Evolutionary conservation across 2,888 invertebrate genomes (phyloP), one percentile per base, ranked within the genome.

Genomic region (Isoperla grammatica): DNA sequence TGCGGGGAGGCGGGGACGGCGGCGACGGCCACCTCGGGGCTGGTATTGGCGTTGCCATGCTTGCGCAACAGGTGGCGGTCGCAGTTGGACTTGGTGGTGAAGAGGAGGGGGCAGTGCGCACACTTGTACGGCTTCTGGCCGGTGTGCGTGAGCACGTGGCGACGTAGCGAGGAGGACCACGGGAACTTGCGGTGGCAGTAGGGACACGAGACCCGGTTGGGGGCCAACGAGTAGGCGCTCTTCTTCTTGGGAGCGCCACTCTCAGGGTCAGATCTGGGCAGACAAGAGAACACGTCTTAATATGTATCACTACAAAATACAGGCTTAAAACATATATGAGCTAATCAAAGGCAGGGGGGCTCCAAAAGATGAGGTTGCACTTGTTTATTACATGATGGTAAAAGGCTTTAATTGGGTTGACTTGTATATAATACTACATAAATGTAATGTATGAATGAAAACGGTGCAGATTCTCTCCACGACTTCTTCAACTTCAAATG

Each of bases 1-100:
- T 61, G 43, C 4, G 59, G 53, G 15, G 65, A 57, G 19, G 55
- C 59, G 48, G 74, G 73, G 6, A 61, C 61, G 4, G 4, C 5
- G 29, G 29, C 29, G 29, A 8, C 29, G 4, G 29, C 5, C 8
- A 29, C 29, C 75, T 76, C 55, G 75, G 77, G 1, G 75, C 75
- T 35, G 4, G 58, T 12, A 6, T 42, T 40, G 2, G 61, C 20
- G 23, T 53, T 29, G 23, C 50, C 53, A 71, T 95, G 95, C 70
- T 95, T 95, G 39, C 95, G 80, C 56, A 93, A 76, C 61, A 97
- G 76, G 73, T 97, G 97, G 11, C 97, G 88, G 71, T 97, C 97
- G 73, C 97, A 93, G 75, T 97, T 97, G 8, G 95, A 95, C 73
- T 97, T 97, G 1, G 96, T 97, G 37, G 96, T 97, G 74, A 97